phyloP scores from a whole-genome alignment of 2,888 invertebrate genomes.

The Caenorhabditis afra region DNA sequence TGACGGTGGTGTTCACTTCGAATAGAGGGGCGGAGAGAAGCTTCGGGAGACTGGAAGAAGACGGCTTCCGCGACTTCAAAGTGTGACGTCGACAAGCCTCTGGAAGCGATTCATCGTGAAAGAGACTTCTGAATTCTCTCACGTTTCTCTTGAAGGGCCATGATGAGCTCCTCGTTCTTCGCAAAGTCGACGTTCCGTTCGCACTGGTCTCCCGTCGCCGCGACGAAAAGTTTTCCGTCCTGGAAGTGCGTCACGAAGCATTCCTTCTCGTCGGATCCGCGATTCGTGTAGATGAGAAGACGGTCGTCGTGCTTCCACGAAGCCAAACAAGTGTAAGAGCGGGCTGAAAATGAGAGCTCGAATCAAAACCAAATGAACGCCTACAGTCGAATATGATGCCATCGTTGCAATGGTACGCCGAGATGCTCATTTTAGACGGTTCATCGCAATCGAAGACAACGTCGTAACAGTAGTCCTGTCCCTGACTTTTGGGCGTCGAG shows the following conservation, averaged over 20 bases:
- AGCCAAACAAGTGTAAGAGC: slow-evolving; percentile 69
- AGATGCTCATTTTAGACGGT: slow-evolving; percentile 59
- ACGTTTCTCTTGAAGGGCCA: slow-evolving; percentile 63
- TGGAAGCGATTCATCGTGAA: slow-evolving; percentile 1
- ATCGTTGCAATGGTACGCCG: slow-evolving; percentile 68
- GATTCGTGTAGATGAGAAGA: slow-evolving; percentile 69
- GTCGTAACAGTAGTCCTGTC: slow-evolving; percentile 68
- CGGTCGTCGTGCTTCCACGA: slow-evolving; percentile 71
- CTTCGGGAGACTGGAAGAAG: background rate
- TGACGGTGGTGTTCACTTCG: slow-evolving; percentile 9
- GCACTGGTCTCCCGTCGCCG: slow-evolving; percentile 70
- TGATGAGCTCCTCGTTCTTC: slow-evolving; percentile 63
- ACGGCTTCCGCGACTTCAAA: slow-evolving; percentile 41
- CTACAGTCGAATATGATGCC: slow-evolving; percentile 71
- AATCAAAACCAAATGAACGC: background rate
- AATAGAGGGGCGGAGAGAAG: slow-evolving; percentile 18
- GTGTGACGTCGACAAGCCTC: slow-evolving; percentile 42
- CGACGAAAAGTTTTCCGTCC: slow-evolving; percentile 63
- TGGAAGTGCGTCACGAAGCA: slow-evolving; percentile 70
- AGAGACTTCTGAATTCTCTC: background rate
- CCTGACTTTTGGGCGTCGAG: slow-evolving; percentile 63
- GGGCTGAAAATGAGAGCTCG: slow-evolving; percentile 57
- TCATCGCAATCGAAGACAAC: slow-evolving; percentile 68
- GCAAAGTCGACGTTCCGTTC: slow-evolving; percentile 70
- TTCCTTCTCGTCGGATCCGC: slow-evolving; percentile 54